These are phyloP conservation scores for Metacarcinus magister DNA, from an alignment of 2,888 invertebrate species.

Conservation along the genomic window DNA sequence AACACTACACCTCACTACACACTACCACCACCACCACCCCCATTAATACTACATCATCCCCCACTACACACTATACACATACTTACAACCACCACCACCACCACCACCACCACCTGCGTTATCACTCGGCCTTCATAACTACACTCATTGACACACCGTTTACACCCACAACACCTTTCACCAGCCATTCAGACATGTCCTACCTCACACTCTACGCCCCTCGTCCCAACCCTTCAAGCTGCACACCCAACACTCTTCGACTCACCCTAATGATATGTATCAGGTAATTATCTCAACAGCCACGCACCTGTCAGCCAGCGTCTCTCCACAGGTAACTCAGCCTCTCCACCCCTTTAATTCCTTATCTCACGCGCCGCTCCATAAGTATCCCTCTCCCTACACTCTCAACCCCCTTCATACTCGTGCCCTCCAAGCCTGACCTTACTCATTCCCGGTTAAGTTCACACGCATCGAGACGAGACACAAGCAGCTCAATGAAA, in stretches of 20 bases:
- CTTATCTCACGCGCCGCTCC: background rate
- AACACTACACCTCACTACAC: too few relatives aligned
- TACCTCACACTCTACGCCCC: background rate
- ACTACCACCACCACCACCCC: too few relatives aligned
- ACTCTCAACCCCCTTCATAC: background rate
- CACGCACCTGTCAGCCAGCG: background rate
- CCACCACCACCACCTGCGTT: background rate
- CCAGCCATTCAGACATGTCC: background rate
- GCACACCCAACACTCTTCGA: background rate
- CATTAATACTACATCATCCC: too few relatives aligned
- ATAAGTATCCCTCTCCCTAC: too few relatives aligned
- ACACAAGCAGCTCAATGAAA: too few relatives aligned
- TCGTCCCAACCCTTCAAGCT: background rate
- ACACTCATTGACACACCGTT: background rate
- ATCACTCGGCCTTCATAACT: background rate
- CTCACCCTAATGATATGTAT: conserved; percentile 31
- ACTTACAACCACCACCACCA: too few relatives aligned
- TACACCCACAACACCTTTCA: background rate
- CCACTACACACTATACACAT: too few relatives aligned
- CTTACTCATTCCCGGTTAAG: background rate
- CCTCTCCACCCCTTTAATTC: background rate
- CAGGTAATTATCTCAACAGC: background rate
- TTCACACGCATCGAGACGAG: background rate
- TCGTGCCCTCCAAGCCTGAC: background rate
- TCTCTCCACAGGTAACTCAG: conserved; percentile 21